phyloP scores from a whole-genome alignment of 1,140 invertebrate genomes.

The Eupeodes corollae region DNA sequence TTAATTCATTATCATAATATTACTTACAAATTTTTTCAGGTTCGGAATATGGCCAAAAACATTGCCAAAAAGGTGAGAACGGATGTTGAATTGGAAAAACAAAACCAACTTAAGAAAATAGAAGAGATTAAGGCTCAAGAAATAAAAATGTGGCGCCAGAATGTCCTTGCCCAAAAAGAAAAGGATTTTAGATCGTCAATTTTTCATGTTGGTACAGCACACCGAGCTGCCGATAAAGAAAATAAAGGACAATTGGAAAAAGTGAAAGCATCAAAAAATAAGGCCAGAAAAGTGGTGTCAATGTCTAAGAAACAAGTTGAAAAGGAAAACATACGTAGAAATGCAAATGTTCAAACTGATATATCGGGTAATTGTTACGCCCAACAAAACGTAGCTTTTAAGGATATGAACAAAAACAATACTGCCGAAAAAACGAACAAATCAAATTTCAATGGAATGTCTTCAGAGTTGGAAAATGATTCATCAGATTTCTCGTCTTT shows the following conservation, averaged over 20 bases:
- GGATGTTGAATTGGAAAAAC: constrained; percentile 20
- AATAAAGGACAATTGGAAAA: constrained; percentile 9
- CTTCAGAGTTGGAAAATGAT: too few species aligned
- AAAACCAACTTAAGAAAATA: constrained; percentile 17
- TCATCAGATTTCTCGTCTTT: too few species aligned
- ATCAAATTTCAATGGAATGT: not conserved
- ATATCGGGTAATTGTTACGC: too few species aligned
- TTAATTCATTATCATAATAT: not conserved
- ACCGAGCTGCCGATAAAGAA: constrained; percentile 22
- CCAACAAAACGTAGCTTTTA: constrained; percentile 6
- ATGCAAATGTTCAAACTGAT: too few species aligned
- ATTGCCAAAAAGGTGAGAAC: constrained; percentile 23
- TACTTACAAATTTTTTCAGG: constrained; percentile 13
- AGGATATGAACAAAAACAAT: constrained; percentile 1
- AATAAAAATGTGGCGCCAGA: constrained; percentile 23
- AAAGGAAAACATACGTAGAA: not conserved
- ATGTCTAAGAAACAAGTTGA: not conserved
- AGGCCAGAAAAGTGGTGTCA: not conserved
- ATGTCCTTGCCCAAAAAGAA: constrained; percentile 24
- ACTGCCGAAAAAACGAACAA: too few species aligned
- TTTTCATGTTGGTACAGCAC: constrained; percentile 28
- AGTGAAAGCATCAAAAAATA: not conserved
- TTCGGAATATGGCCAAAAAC: constrained; percentile 25
- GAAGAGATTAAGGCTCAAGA: constrained; percentile 21
- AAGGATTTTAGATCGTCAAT: constrained; percentile 24